Evolutionary conservation across 1,140 invertebrate genomes (phyloP).

Genomic region (Spodoptera litura): DNA sequence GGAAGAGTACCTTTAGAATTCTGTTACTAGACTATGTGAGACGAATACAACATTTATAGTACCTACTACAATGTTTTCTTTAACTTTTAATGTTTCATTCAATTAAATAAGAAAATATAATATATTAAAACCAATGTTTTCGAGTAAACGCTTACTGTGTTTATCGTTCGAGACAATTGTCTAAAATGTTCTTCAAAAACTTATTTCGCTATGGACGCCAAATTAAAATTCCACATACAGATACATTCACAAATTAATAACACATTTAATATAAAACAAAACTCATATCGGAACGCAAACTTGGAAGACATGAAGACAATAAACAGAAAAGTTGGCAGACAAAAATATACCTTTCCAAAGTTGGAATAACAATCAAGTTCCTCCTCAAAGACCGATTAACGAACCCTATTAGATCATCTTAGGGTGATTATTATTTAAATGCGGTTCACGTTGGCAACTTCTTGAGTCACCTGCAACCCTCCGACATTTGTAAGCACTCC

Average conservation of each 20-base stretch:
- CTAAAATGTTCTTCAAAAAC: too few species aligned
- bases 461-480: slow-evolving; percentile 44
- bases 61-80: too few species aligned
- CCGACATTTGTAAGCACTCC: slow-evolving; percentile 44
- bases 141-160: too few species aligned
- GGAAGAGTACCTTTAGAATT: too few species aligned
- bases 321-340: slow-evolving; percentile 10
- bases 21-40: too few species aligned
- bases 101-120: too few species aligned
- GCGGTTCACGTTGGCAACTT: slow-evolving; percentile 48
- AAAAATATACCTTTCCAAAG: slow-evolving; percentile 16
- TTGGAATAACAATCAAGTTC: slow-evolving; percentile 12
- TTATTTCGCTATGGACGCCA: too few species aligned
- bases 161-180: too few species aligned
- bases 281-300: neutral
- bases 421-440: slow-evolving; percentile 52
- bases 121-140: too few species aligned
- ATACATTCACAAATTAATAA: slow-evolving; percentile 3
- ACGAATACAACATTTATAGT: too few species aligned
- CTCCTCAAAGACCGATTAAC: slow-evolving; percentile 43
- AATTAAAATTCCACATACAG: too few species aligned
- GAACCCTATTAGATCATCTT: slow-evolving; percentile 49
- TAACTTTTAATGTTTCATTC: too few species aligned
- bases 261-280: neutral
- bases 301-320: neutral